Evolutionary conservation across 2,113 vertebrate species (phyloP).

Genomic region (Brachypteracias leptosomus): DNA sequence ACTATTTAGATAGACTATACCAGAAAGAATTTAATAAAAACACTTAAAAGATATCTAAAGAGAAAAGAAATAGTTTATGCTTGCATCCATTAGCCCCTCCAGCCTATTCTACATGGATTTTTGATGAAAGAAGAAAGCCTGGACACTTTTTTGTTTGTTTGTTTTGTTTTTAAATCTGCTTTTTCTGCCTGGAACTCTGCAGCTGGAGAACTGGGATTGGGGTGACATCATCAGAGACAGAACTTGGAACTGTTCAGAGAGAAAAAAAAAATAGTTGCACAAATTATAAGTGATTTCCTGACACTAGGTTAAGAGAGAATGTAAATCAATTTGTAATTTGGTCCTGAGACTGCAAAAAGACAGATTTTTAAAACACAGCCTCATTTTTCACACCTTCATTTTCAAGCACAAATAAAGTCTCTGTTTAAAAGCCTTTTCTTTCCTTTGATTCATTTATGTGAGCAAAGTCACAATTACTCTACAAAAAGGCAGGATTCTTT

Average conservation of each 20-base stretch:
- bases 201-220: background rate
- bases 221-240: background rate
- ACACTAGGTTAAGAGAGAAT: background rate
- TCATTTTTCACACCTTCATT: background rate
- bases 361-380: background rate
- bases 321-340: slow-evolving; percentile 34
- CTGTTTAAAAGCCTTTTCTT: background rate
- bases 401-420: background rate
- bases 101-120: background rate
- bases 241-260: background rate
- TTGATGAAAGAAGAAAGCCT: background rate
- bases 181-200: background rate
- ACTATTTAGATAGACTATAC: background rate
- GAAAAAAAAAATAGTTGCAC: background rate
- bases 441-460: background rate
- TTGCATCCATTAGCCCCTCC: background rate
- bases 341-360: background rate
- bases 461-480: background rate
- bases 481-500: background rate
- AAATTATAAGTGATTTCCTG: background rate
- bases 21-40: background rate
- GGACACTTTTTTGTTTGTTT: background rate
- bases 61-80: background rate
- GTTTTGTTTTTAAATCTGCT: background rate
- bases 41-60: background rate